Evolutionary conservation across 2,888 invertebrate species (phyloP), one percentile per base, ranked within the genome.

Genomic region (Mactromeris polynyma): DNA sequence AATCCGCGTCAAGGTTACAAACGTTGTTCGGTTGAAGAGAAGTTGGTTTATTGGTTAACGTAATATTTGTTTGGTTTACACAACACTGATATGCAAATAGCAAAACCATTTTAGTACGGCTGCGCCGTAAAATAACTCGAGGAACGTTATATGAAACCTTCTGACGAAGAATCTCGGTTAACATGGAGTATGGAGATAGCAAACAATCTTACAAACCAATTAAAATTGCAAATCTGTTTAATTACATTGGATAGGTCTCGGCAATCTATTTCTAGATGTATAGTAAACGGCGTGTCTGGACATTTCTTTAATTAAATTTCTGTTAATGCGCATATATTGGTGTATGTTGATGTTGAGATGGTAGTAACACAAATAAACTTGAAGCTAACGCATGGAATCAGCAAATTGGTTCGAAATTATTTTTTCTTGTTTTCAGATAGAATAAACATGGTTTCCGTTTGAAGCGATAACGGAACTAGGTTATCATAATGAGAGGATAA

Each of bases 371-470:
- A 46, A 46, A 46, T 46, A 17, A 64, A 64, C 58, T 26, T 26
- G 46, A 46, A 17, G 58, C 58, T n/a, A n/a, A 64, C 58, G 26
- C n/a, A 64, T 64, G 26, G 58, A 64, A 26, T 7, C 26, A n/a
- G 58, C 4, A 64, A 64, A 64, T 64, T 21, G 26, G 26, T 64
- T 64, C 58, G 9, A 64, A 26, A 21, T 21, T 64, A 26, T 26
- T 7, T 64, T 64, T 64, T 46, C 46, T 2, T 9, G n/a, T n/a
- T 64, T 64, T 26, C 26, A 64, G 58, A 26, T 26, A 26, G 58
- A 64, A 64, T 64, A 64, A 64, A 64, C 58, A 64, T 64, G n/a
- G 26, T 64, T 64, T n/a, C 9, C 58, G 58, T 64, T 64, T 9
- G 58, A 11, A 64, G 58, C 26, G 58, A 64, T 64, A 64, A 64